A percentile compares a stretch with the other conserved stretches of the same genome.
phyloP scores from a whole-genome alignment of 2,113 vertebrate genomes.

The Garra rufa region DNA sequence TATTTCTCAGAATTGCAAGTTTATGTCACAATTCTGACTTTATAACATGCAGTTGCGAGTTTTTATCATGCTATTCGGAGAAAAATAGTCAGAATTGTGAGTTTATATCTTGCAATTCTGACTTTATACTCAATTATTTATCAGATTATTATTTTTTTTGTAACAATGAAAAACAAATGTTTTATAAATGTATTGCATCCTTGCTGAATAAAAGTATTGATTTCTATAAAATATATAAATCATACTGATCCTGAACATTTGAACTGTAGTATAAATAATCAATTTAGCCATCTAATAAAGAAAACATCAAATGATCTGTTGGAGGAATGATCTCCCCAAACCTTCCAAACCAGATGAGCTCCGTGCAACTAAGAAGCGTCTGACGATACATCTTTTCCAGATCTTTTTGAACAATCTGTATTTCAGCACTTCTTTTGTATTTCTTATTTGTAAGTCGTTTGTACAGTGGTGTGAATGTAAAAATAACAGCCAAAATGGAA shows the following conservation, averaged over 20 bases:
- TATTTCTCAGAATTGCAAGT: too few species aligned
- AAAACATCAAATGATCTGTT: neutral
- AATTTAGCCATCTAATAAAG: neutral
- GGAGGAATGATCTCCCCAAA: neutral
- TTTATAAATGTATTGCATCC: neutral
- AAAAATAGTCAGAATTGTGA: too few species aligned
- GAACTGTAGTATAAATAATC: neutral
- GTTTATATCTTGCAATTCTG: too few species aligned
- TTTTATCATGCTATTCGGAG: too few species aligned
- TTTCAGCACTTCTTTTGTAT: conserved; percentile 10
- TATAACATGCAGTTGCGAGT: too few species aligned
- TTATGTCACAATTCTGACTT: too few species aligned
- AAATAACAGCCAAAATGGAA: neutral
- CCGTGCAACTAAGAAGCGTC: neutral
- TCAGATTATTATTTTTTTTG: too few species aligned
- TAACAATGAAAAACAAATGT: neutral
- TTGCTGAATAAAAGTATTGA: neutral
- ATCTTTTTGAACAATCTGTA: neutral
- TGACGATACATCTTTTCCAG: neutral
- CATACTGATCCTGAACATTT: neutral
- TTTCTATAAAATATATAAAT: neutral
- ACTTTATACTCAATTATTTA: too few species aligned
- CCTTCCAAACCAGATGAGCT: neutral
- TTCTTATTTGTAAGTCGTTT: neutral
- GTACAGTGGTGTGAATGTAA: neutral